Base-by-base conservation (phyloP, 2,888 invertebrate species). In the Drosophila eohydei region DNA sequence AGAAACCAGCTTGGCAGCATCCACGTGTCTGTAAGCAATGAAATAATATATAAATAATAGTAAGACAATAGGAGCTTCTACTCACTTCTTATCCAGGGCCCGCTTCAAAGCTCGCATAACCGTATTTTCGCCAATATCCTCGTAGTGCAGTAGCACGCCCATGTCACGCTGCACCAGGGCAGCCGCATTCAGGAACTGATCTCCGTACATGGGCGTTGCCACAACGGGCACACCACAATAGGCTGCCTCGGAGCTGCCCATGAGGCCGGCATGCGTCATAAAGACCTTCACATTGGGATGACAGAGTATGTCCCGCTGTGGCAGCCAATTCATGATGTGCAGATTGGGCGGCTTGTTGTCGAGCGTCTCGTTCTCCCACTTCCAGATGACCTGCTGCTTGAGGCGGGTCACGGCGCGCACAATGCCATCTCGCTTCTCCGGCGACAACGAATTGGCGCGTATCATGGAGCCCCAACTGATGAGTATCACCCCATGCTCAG, bases 381-480 rank as follows among this genome's bases (percentile, higher is more conserved):
- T 96, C 96, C 96, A 96, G 59, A 96, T 92, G 14, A 96, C 95
- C 61, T 94, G 94, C 83, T 95, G 94, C 59, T 92, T 92, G 12
- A 96, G 91, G 7, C 94, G 93, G 0, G 93, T 91, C 63, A 95
- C 94, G 0, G 94, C 95, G 8, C 93, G 93, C 26, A 95, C 78
- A 54, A 96, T 94, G 40, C 93, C 94, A 55, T 94, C 91, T 52
- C 95, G 91, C 81, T 94, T 95, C 3, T 94, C 92, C 14, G 92
- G 86, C 0, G 95, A 94, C 82, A 96, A 93, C 0, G 94, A 93
- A 16, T 94, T 93, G 11, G 94, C 94, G 62, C 94, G 94, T 68
- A 96, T 94, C 93, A 96, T 95, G 0, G 96, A 96, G 2, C 96
- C 96, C 92, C 96, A 94, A 89, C 95, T 96, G 81, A 96, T 95